Conservation (phyloP, 2,888 invertebrate species). For the Rhagium mordax region DNA sequence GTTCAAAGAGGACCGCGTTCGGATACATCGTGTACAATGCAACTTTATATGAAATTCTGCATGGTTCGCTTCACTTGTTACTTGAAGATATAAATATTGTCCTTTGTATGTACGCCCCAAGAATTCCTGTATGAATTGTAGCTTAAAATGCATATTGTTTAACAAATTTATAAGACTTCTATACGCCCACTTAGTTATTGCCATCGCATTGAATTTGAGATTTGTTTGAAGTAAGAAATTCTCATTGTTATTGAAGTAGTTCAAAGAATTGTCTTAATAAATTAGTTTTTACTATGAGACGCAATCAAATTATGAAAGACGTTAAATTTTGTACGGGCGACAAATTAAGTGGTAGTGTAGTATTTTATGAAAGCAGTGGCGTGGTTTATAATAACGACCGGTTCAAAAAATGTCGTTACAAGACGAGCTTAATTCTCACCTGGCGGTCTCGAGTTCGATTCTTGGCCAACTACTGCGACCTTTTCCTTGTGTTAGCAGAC, state of each 20-base stretch:
- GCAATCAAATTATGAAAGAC: not conserved
- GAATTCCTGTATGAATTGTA: slow-evolving; percentile 54
- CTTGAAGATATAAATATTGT: slow-evolving; percentile 65
- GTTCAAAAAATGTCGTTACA: too few relatives aligned
- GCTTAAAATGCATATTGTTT: slow-evolving; percentile 55
- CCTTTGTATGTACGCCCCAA: slow-evolving; percentile 59
- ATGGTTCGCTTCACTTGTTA: slow-evolving; percentile 67
- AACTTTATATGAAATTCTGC: slow-evolving; percentile 68
- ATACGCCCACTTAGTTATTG: slow-evolving; percentile 51
- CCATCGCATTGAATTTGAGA: slow-evolving; percentile 14
- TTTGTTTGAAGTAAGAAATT: slow-evolving; percentile 30
- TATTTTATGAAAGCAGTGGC: too few relatives aligned
- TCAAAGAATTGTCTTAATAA: not conserved
- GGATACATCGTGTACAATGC: slow-evolving; percentile 64
- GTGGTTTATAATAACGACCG: too few relatives aligned
- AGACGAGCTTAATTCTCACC: too few relatives aligned
- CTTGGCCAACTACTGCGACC: too few relatives aligned
- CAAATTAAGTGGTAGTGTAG: too few relatives aligned
- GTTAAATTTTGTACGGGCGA: too few relatives aligned
- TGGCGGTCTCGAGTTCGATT: too few relatives aligned
- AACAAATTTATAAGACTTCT: slow-evolving; percentile 58
- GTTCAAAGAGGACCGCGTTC: slow-evolving; percentile 64
- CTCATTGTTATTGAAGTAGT: slow-evolving; percentile 44
- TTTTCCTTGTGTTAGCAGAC: too few relatives aligned
- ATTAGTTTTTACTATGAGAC: not conserved